These are phyloP conservation scores for Drosophila mimica DNA, from an alignment of 2,888 invertebrate species.

Conservation along the genomic window DNA sequence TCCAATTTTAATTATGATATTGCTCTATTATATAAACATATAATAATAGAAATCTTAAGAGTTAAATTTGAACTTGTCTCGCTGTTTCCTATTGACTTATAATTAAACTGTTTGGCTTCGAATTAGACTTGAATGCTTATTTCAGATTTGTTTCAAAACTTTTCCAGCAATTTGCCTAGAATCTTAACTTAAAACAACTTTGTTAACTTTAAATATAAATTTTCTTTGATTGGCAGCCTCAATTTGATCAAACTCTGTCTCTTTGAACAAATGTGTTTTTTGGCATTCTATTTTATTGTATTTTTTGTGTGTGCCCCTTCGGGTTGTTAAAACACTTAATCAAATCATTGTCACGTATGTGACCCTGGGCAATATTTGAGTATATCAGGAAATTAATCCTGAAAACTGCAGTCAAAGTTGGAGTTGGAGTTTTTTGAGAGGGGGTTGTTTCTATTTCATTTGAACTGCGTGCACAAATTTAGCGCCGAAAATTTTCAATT, in stretches of 20 bases:
- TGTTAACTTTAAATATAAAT: not conserved
- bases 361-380: conserved; percentile 49
- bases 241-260: not conserved
- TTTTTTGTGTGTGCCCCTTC: conserved; percentile 9
- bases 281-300: not conserved
- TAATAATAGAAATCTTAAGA: not conserved
- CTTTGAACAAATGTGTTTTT: not conserved
- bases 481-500: conserved; percentile 75
- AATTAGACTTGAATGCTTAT: not conserved
- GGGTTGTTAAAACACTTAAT: conserved; percentile 51
- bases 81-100: not conserved
- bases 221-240: conserved; percentile 4
- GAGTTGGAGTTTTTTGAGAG: conserved; percentile 27
- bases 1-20: not conserved
- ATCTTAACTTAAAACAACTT: not conserved
- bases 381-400: conserved; percentile 75
- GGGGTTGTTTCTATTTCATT: conserved; percentile 8
- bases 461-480: conserved; percentile 27
- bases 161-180: not conserved
- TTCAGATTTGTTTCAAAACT: not conserved
- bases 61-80: not conserved
- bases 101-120: not conserved
- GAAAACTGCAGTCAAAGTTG: conserved; percentile 60
- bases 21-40: too few species aligned
- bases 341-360: conserved; percentile 79